Base-by-base conservation (phyloP, 1,140 invertebrate species). In the Monochamus saltuarius region DNA sequence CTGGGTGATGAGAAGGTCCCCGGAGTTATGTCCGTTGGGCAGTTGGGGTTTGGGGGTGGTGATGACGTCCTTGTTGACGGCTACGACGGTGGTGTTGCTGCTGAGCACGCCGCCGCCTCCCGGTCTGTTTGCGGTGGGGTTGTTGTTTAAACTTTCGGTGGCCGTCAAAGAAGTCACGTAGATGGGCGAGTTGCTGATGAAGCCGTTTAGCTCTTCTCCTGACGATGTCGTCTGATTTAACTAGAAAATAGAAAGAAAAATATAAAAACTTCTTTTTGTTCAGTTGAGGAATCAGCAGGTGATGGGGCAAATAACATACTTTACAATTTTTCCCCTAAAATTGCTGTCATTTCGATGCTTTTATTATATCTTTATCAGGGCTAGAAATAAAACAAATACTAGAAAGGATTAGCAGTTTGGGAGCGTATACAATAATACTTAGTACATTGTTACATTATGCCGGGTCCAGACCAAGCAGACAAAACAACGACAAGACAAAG, bases 81-180 rank as follows among this genome's bases (percentile, higher is more conserved):
- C 68, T 36, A 73, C 71, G 16, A 71, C 67, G 37, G 70, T 61
- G 43, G 61, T 73, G 36, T 61, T 71, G 66, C 55, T 74, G 64
- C 49, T 71, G 52, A 68, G 64, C 43, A 66, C 62, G 67, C 56
- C 29, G 53, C 57, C 63, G 54, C 60, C 53, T 47, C 61, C 50
- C 39, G 51, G 38, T 51, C 59, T 74, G 68, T 60, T 70, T 74
- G 58, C 69, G 66, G 66, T 71, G 67, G 66, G 74, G 60, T 77
- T 78, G 77, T 80, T 67, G 77, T 78, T 71, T 75, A 77, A 56
- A 79, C 78, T 74, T 66, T 85, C 84, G 69, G 84, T 85, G 67
- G 84, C 83, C 68, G 82, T 84, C 60, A 87, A 85, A 53, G 87
- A 89, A 50, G 89, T 91, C 56, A 90, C 88, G 80, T 91, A 91